phyloP scores from a whole-genome alignment of 2,797 vertebrate species.

The Hylomyscus alleni region DNA sequence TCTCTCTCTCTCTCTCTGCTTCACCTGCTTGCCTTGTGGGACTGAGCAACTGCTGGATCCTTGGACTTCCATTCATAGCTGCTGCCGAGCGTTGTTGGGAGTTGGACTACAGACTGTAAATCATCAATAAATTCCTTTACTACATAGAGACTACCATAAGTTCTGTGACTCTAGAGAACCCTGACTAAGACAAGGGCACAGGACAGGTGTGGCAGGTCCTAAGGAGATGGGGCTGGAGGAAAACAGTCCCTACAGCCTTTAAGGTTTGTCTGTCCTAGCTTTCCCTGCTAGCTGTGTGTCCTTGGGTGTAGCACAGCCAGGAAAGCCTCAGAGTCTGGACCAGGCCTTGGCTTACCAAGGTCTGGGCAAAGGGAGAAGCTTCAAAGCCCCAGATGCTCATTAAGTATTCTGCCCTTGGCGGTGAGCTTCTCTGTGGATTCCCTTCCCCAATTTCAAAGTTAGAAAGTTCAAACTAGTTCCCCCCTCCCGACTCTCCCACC shows the following conservation, averaged over 20 bases:
- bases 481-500: background rate
- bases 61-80: no score
- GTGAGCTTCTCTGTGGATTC: background rate
- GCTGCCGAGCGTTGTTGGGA: no score
- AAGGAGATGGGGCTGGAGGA: background rate
- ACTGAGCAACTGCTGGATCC: no score
- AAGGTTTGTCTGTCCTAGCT: background rate
- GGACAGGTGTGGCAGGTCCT: background rate
- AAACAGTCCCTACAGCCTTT: background rate
- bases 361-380: background rate
- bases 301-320: background rate
- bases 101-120: no score
- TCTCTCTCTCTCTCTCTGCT: no score
- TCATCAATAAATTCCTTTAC: no score
- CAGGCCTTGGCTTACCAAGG: background rate
- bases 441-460: slow-evolving; percentile 48
- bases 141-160: no score
- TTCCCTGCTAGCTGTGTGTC: background rate
- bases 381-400: slow-evolving; percentile 41
- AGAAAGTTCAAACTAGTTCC: slow-evolving; percentile 35
- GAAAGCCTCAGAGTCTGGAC: background rate
- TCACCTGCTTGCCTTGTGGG: no score
- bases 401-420: background rate
- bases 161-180: no score
- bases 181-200: no score